A percentile compares a stretch with the other conserved stretches of the same genome.
phyloP scores from a whole-genome alignment of 2,888 invertebrate species.

The Erebia palarica region DNA sequence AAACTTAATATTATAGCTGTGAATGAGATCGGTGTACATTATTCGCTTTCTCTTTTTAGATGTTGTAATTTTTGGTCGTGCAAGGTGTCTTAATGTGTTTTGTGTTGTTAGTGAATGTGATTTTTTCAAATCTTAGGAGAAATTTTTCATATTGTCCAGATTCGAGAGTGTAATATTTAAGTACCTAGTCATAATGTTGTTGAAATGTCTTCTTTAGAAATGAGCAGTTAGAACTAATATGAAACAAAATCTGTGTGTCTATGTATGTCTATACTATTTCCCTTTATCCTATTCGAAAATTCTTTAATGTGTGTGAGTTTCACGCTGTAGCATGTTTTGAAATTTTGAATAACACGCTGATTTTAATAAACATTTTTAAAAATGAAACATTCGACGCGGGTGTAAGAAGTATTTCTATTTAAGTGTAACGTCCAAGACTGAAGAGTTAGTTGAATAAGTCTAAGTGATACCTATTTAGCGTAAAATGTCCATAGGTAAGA shows the following conservation, averaged over 20 bases:
- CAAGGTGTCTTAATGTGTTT: constrained; percentile 63
- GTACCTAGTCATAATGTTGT: constrained; percentile 49
- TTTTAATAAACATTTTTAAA: constrained; percentile 49
- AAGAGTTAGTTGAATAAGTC: constrained; percentile 80
- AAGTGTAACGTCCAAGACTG: constrained; percentile 83
- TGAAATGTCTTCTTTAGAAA: constrained; percentile 51
- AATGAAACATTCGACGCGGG: constrained; percentile 76
- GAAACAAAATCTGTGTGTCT: constrained; percentile 50
- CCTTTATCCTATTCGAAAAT: constrained; percentile 43
- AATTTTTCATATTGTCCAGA: constrained; percentile 49
- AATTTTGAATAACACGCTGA: constrained; percentile 49
- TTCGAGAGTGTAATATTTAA: constrained; percentile 48
- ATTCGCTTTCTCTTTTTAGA: constrained; percentile 72
- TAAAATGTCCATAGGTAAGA: constrained; percentile 79
- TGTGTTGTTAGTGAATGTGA: constrained; percentile 66
- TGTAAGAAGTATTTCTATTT: constrained; percentile 79
- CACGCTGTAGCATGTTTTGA: constrained; percentile 50
- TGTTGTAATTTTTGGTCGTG: constrained; percentile 71
- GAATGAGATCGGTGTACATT: constrained; percentile 69
- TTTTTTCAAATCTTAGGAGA: constrained; percentile 66
- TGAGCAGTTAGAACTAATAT: constrained; percentile 45
- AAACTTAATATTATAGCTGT: constrained; percentile 40
- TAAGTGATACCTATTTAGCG: constrained; percentile 79
- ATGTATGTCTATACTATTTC: constrained; percentile 45
- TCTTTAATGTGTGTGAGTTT: constrained; percentile 51